Conservation (phyloP, 2,113 vertebrate species). For the Gambusia holbrooki region DNA sequence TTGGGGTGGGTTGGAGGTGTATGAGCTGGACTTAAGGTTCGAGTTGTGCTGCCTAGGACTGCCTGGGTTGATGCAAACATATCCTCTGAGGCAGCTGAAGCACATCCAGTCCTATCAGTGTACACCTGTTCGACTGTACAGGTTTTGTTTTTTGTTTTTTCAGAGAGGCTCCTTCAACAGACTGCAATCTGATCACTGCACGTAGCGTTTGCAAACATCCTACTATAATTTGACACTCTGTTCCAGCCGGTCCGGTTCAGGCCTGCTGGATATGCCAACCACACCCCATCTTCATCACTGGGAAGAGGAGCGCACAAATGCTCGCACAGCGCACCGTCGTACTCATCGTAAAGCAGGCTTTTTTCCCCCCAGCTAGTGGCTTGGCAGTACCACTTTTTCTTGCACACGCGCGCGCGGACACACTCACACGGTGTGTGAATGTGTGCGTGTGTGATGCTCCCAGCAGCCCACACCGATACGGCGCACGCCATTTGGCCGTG, state of each 20-base stretch:
- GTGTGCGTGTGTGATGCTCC: too few species aligned
- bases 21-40: too few species aligned
- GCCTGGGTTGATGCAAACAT: background rate
- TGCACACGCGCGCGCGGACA: background rate
- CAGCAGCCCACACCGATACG: constrained; percentile 11
- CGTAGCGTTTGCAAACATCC: background rate
- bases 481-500: constrained; percentile 35
- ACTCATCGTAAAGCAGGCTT: constrained; percentile 9
- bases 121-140: background rate
- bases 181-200: background rate
- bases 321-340: constrained; percentile 10
- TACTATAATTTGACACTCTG: background rate
- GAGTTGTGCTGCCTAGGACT: background rate
- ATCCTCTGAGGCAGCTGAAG: constrained; percentile 15
- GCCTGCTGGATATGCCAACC: constrained; percentile 70
- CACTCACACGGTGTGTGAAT: background rate
- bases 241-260: constrained; percentile 19
- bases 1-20: background rate
- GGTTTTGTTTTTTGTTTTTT: background rate
- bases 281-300: constrained; percentile 67
- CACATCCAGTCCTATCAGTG: constrained; percentile 3
- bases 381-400: background rate
- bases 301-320: constrained; percentile 24
- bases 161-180: background rate
- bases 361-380: background rate